phyloP scores from a whole-genome alignment of 2,113 vertebrate species.

The Notarius quadriscutis region DNA sequence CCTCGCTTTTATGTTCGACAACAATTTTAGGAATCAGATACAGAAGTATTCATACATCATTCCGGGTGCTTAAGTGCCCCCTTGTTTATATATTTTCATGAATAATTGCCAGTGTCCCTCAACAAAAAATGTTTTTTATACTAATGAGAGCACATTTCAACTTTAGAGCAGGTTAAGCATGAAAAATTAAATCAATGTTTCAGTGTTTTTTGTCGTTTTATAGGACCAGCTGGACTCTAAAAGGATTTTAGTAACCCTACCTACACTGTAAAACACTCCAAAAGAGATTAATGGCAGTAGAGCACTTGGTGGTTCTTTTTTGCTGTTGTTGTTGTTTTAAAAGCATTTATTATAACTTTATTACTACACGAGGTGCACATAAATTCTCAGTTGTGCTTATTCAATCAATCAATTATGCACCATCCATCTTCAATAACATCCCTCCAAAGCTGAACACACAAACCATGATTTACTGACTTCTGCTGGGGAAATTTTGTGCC shows the following conservation, averaged over 20 bases:
- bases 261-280: not conserved
- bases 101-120: not conserved
- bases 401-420: not conserved
- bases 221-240: not conserved
- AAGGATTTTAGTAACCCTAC: not conserved
- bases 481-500: not conserved
- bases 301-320: not conserved
- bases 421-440: not conserved
- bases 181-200: not conserved
- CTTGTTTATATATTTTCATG: not conserved
- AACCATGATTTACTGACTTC: not conserved
- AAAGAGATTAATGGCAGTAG: not conserved
- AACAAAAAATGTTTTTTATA: not conserved
- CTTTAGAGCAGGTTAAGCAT: not conserved
- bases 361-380: not conserved
- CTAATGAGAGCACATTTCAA: not conserved
- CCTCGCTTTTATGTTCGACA: not conserved
- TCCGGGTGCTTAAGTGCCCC: not conserved
- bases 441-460: not conserved
- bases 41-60: not conserved
- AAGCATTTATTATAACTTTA: no score
- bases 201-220: not conserved
- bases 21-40: not conserved
- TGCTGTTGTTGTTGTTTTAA: not conserved
- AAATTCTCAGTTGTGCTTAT: not conserved